Evolutionary conservation across 2,113 vertebrate genomes (phyloP), one percentile per base, ranked within the genome.

Genomic region (Arvicanthis niloticus): DNA sequence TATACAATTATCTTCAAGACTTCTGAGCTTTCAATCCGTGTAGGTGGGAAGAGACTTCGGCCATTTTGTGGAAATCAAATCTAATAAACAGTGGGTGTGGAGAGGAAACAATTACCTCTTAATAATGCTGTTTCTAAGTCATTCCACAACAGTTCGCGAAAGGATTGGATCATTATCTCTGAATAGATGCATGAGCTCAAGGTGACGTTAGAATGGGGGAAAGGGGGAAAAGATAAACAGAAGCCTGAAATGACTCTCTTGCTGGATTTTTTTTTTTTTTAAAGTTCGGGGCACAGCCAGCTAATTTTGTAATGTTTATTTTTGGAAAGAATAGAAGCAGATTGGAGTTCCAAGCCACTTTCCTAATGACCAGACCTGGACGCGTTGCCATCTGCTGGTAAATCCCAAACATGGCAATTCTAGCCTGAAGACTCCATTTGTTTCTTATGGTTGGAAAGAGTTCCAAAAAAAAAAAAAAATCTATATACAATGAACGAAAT

Each of bases 321-420:
- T 91, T 60, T 29, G 95, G 77, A 97, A 97, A 96, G 92, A 98
- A 95, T 95, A 93, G 92, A 94, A 80, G 26, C 87, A 77, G 91
- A 94, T 95, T 95, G 93, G 70, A 77, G 91, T 97, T 96, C 88
- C 97, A 97, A 89, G 31, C 82, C 85, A 40, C 58, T 96, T 96
- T 93, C 24, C 90, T 24, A 82, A n/a, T 45, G 92, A 94, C 97
- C 91, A 29, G 68, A 91, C 40, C 97, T 96, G 96, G 96, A 98
- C 96, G 98, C 96, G 97, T 96, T 97, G 98, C 98, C 98, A 98
- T 95, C 98, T 98, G 95, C 98, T 98, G 98, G 98, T 82, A 75
- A 62, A 84, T 29, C 60, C 91, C 53, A 37, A 37, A 92, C 19
- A 77, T 72, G 88, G 96, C 98, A 91, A 60, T 72, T 95, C 70